Percentiles rank a stretch among this genome's conserved stretches.
phyloP scores from a whole-genome alignment of 2,888 invertebrate genomes.

The Cordilura impudica region DNA sequence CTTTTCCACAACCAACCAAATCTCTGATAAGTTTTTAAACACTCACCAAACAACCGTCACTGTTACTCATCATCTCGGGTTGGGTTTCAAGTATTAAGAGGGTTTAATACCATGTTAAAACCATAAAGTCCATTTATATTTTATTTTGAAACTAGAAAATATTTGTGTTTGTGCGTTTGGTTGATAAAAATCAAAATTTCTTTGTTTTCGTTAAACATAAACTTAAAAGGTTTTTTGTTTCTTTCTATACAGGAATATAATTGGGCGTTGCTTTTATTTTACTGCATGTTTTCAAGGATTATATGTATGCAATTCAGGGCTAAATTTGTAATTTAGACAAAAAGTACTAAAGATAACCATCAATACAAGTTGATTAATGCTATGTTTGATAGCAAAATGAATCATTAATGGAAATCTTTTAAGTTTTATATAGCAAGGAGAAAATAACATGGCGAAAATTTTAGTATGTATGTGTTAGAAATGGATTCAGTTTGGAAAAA shows the following conservation, averaged over 20 bases:
- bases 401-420: not conserved
- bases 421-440: too few species aligned
- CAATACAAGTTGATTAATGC: conserved; percentile 22
- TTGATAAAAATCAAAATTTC: conserved; percentile 56
- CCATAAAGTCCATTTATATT: conserved; percentile 18
- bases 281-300: conserved; percentile 41
- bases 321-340: conserved; percentile 19
- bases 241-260: not conserved
- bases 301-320: conserved; percentile 48
- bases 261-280: conserved; percentile 11
- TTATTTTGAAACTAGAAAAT: not conserved
- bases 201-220: conserved; percentile 24
- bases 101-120: conserved; percentile 27
- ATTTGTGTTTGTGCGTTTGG: conserved; percentile 46
- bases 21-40: conserved; percentile 51
- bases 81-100: conserved; percentile 11
- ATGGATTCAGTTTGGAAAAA: too few species aligned
- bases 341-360: conserved; percentile 30
- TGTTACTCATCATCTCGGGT: not conserved
- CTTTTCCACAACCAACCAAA: conserved; percentile 32
- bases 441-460: too few species aligned
- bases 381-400: not conserved
- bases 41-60: conserved; percentile 29
- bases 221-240: conserved; percentile 28
- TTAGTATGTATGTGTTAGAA: too few species aligned